Evolutionary conservation across 2,888 invertebrate species (phyloP).

Genomic region (Lasioglossum pauxillum): DNA sequence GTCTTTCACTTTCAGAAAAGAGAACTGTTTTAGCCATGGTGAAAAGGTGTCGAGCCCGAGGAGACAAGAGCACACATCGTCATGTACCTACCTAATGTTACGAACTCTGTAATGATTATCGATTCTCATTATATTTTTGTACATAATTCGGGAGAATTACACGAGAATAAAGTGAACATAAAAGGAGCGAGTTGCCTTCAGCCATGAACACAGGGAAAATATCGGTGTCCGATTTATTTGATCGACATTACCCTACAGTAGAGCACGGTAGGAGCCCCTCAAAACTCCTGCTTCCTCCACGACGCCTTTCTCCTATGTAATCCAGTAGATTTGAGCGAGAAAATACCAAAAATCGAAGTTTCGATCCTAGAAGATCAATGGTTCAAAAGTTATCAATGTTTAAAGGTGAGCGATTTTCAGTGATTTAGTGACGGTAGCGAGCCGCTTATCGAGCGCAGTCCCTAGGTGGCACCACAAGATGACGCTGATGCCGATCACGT

Average conservation of each 20-base stretch:
- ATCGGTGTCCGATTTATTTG: slow-evolving; percentile 41
- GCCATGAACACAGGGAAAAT: slow-evolving; percentile 50
- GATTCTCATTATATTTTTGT: slow-evolving; percentile 83
- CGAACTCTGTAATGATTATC: slow-evolving; percentile 79
- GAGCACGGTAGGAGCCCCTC: too few species aligned
- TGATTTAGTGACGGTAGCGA: too few species aligned
- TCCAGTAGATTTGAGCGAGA: too few species aligned
- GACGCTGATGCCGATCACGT: too few species aligned
- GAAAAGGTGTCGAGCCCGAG: slow-evolving; percentile 42
- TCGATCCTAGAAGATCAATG: too few species aligned
- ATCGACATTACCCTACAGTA: background rate
- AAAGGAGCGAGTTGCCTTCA: slow-evolving; percentile 56
- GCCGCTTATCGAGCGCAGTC: too few species aligned
- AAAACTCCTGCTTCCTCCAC: too few species aligned
- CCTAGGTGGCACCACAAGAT: too few species aligned
- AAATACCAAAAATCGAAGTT: too few species aligned
- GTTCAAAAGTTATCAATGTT: too few species aligned
- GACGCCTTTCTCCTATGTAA: too few species aligned
- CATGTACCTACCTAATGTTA: slow-evolving; percentile 79
- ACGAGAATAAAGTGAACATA: slow-evolving; percentile 73
- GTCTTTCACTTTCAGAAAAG: slow-evolving; percentile 46
- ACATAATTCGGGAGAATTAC: slow-evolving; percentile 79
- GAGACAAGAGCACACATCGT: slow-evolving; percentile 66
- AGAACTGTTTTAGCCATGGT: slow-evolving; percentile 30
- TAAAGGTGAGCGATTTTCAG: too few species aligned